phyloP scores from a whole-genome alignment of 2,888 invertebrate species.

The Campoplex capitator region DNA sequence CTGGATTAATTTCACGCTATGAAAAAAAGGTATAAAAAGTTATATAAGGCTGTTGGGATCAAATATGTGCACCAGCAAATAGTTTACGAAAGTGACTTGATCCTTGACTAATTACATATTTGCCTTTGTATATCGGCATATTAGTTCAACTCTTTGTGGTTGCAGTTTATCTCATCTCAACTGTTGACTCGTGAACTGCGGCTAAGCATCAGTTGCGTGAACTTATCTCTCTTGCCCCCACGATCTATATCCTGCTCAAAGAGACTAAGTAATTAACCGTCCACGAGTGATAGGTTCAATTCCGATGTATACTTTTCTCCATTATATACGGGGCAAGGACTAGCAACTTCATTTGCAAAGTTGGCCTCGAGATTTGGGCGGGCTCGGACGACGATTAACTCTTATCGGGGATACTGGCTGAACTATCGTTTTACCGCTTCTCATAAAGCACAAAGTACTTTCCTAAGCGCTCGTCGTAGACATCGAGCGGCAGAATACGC shows the following conservation, averaged over 20 bases:
- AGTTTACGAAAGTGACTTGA: conserved; percentile 25
- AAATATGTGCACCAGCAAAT: not conserved
- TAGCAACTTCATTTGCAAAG: conserved; percentile 6
- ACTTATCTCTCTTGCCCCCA: too few species aligned
- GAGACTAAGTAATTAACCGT: not conserved
- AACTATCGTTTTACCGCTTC: not conserved
- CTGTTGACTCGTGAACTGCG: not conserved
- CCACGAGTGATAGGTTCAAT: not conserved
- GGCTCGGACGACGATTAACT: conserved; percentile 24
- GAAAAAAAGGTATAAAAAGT: not conserved
- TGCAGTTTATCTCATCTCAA: not conserved
- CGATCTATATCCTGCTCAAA: too few species aligned
- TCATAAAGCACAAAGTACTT: not conserved
- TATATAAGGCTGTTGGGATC: not conserved
- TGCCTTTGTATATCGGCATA: not conserved
- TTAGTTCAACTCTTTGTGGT: not conserved
- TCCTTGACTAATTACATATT: not conserved
- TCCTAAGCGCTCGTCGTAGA: not conserved
- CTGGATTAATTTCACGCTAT: not conserved
- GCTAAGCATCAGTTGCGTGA: too few species aligned
- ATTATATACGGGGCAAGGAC: not conserved
- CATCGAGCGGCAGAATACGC: not conserved
- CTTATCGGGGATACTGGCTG: conserved; percentile 26
- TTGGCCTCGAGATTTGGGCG: conserved; percentile 7
- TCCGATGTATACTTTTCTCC: not conserved